phyloP scores from a whole-genome alignment of 1,140 invertebrate genomes.

The Stegodyphus mimosarum region DNA sequence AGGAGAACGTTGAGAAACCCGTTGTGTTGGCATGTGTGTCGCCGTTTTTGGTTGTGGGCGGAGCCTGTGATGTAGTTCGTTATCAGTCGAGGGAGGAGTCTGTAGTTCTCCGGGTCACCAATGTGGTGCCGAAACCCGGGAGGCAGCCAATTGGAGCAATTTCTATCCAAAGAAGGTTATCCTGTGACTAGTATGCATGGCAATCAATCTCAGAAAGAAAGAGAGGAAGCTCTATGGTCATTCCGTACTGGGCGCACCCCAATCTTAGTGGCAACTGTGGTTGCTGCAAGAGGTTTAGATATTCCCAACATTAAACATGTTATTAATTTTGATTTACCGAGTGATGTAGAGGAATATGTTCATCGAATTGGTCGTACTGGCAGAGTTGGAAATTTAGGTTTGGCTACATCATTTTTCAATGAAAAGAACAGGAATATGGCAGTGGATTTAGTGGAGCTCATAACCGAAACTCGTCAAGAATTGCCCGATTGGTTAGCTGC shows the following conservation, averaged over 20 bases:
- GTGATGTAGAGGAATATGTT: constrained; percentile 96
- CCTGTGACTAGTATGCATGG: constrained; percentile 99
- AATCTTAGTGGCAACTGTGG: constrained; percentile 96
- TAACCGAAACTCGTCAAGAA: constrained; percentile 97
- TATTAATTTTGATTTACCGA: constrained; percentile 96
- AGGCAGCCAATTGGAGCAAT: constrained; percentile 94
- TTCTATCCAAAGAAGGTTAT: constrained; percentile 87
- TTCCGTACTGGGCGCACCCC: constrained; percentile 93
- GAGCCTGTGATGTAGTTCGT: too few relatives aligned
- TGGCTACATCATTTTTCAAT: constrained; percentile 99
- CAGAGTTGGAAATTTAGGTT: constrained; percentile 70
- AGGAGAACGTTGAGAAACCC: too few relatives aligned
- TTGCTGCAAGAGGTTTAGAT: constrained; percentile 96
- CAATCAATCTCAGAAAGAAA: constrained; percentile 92
- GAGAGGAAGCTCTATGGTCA: constrained; percentile 91
- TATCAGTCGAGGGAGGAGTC: too few relatives aligned
- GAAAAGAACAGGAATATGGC: constrained; percentile 96
- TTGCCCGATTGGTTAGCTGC: constrained; percentile 85
- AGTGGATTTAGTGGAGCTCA: constrained; percentile 89
- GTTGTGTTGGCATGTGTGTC: too few relatives aligned
- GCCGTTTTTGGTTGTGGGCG: too few relatives aligned
- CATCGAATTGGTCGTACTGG: constrained; percentile 97
- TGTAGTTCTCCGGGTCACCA: too few relatives aligned
- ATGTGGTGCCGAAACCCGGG: too few relatives aligned
- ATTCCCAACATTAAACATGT: constrained; percentile 97